These are phyloP conservation scores for Micromussa lordhowensis DNA, from an alignment of 92 coral and sea anemone genomes.

Conservation along the genomic window DNA sequence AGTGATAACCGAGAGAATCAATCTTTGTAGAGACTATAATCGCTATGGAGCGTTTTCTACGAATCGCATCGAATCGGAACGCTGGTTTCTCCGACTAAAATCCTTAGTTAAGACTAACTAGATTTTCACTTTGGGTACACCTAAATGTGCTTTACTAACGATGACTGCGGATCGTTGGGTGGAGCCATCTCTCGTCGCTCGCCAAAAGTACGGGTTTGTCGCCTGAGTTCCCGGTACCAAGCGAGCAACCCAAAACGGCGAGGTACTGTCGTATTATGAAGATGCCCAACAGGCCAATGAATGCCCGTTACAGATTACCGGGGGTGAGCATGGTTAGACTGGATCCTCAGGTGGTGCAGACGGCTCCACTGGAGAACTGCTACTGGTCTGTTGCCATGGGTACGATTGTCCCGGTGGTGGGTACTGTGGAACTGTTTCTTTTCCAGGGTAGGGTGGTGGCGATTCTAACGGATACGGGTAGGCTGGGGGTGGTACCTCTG, in stretches of 20 bases:
- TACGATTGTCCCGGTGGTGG: conserved; percentile 34
- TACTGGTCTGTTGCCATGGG: conserved; percentile 20
- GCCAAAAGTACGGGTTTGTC: too few species aligned
- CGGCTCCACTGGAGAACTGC: not conserved
- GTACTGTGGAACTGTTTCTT: not conserved
- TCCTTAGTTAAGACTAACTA: too few species aligned
- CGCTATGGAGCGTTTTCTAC: too few species aligned
- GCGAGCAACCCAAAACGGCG: not conserved
- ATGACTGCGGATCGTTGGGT: too few species aligned
- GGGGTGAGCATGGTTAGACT: not conserved
- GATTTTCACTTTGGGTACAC: too few species aligned
- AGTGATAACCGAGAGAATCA: too few species aligned
- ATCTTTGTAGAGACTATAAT: too few species aligned
- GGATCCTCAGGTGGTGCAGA: not conserved
- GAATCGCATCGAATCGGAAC: too few species aligned
- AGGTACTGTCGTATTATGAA: not conserved
- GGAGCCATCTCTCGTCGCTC: not conserved
- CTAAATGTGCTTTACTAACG: too few species aligned
- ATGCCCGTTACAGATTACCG: not conserved
- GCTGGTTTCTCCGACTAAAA: too few species aligned
- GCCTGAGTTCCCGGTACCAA: too few species aligned
- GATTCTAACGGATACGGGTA: conserved; percentile 1
- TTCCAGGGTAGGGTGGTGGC: conserved; percentile 26
- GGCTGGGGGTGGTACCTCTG: conserved; percentile 1
- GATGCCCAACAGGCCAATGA: not conserved